Conservation (phyloP, 30 jellyfish, hydroid and myxozoan genomes). For the Mastigias papua region DNA sequence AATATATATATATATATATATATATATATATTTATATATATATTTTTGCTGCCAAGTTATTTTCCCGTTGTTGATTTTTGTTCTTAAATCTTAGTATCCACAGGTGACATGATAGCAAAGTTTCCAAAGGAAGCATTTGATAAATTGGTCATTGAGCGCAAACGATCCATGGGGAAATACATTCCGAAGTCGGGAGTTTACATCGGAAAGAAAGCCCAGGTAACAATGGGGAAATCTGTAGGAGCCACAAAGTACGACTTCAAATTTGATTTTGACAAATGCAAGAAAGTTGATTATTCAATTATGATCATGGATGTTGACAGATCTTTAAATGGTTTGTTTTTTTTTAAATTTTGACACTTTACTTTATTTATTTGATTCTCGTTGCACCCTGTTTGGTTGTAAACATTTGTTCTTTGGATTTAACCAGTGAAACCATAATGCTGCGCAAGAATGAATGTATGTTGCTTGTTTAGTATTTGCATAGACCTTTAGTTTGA, state of each 20-base stretch:
- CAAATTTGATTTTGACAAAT: constrained; percentile 54
- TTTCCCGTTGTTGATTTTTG: neutral
- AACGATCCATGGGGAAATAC: constrained; percentile 25
- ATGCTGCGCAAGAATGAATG: too few relatives aligned
- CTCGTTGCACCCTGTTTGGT: too few relatives aligned
- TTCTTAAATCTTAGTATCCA: constrained; percentile 17
- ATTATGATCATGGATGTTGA: constrained; percentile 26
- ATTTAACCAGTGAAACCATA: too few relatives aligned
- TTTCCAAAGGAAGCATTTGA: constrained; percentile 46
- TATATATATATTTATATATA: too few relatives aligned
- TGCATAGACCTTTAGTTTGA: too few relatives aligned
- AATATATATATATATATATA: too few relatives aligned
- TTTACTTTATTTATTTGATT: neutral
- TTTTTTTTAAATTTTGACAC: too few relatives aligned
- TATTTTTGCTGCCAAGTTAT: neutral
- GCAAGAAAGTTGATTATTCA: constrained; percentile 40
- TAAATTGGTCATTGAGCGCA: constrained; percentile 12
- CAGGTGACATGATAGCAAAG: constrained; percentile 9
- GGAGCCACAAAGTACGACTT: constrained; percentile 49
- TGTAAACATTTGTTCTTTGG: too few relatives aligned
- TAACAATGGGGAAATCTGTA: constrained; percentile 50
- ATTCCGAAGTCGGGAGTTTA: constrained; percentile 41
- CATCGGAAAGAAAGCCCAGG: constrained; percentile 56
- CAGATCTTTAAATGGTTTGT: constrained; percentile 20
- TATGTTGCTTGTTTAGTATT: too few relatives aligned